These are phyloP conservation scores for Corynorhinus townsendii DNA, from an alignment of 2,113 vertebrate genomes.

Conservation along the genomic window DNA sequence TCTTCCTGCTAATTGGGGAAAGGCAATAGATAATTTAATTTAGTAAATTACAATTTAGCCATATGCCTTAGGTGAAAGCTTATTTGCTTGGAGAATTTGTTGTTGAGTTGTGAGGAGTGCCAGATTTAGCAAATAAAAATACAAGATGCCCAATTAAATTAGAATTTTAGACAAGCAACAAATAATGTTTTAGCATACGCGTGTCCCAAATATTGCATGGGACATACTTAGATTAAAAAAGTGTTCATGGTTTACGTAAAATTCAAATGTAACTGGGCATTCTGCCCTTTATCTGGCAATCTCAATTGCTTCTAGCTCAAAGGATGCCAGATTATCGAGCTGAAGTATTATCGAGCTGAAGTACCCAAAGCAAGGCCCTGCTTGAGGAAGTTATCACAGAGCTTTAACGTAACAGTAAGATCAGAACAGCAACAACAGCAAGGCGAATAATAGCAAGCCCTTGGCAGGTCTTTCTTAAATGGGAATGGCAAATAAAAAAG, in stretches of 20 bases:
- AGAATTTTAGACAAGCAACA: neutral
- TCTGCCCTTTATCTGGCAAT: neutral
- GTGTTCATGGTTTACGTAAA: neutral
- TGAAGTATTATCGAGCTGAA: neutral
- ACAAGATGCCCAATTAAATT: neutral
- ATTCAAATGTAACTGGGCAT: neutral
- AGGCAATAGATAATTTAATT: neutral
- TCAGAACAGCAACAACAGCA: neutral
- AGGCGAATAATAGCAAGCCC: neutral
- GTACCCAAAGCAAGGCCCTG: neutral
- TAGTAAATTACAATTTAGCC: neutral
- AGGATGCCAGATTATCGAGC: neutral
- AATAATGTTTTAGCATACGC: neutral
- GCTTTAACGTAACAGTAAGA: neutral
- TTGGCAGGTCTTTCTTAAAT: neutral
- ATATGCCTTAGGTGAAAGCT: neutral
- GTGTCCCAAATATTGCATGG: neutral
- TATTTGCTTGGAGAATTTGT: neutral
- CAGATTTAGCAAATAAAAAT: slow-evolving; percentile 41
- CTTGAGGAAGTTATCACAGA: neutral
- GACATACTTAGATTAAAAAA: neutral
- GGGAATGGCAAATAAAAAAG: neutral
- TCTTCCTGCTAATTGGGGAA: slow-evolving; percentile 12
- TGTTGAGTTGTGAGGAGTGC: neutral
- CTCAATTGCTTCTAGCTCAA: neutral